Conservation (phyloP, 2,888 invertebrate species). For the Anoplius nigerrimus region DNA sequence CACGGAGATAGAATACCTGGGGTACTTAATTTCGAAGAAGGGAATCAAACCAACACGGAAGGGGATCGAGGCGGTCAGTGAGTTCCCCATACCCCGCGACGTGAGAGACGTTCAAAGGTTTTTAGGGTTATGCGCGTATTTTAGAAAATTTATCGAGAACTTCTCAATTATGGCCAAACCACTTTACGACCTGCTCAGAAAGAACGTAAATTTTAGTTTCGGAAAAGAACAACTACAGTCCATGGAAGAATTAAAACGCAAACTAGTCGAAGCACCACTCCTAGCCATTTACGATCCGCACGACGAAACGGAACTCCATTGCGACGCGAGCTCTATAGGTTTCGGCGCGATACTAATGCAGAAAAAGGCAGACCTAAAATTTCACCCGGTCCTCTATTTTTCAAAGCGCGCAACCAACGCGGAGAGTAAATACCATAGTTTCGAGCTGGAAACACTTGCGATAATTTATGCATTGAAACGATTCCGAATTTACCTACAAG, state of each 20-base stretch:
- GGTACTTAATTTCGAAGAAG: no score
- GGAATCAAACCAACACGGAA: conserved; percentile 27
- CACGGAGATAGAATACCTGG: no score
- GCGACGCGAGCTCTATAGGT: neutral
- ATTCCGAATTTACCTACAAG: neutral
- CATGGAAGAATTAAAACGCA: neutral
- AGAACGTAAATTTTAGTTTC: neutral
- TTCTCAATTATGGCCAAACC: neutral
- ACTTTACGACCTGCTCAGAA: neutral
- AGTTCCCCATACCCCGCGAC: neutral
- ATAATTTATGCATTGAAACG: neutral
- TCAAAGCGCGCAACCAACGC: neutral
- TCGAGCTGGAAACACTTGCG: neutral
- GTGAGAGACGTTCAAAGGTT: neutral
- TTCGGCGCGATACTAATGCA: neutral
- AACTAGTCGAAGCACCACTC: neutral
- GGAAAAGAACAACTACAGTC: neutral
- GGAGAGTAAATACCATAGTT: neutral
- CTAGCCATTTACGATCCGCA: neutral
- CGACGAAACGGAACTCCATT: neutral
- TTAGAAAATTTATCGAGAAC: neutral
- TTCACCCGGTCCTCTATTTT: neutral
- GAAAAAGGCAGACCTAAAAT: neutral
- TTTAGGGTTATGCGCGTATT: neutral
- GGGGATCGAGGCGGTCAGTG: neutral